Conservation (phyloP, 2,113 vertebrate species). For the Elaphurus davidianus region DNA sequence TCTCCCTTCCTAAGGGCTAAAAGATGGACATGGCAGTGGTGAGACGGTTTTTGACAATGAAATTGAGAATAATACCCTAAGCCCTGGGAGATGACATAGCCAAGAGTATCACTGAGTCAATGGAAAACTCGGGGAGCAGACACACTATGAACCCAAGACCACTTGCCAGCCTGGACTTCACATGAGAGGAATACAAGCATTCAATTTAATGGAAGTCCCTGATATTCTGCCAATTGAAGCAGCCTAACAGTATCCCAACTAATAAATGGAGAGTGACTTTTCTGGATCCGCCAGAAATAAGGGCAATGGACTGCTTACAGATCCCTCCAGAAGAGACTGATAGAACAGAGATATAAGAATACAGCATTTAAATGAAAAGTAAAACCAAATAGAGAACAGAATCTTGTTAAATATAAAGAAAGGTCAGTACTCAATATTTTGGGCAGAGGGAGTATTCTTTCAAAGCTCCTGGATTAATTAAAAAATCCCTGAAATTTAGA, state of each 20-base stretch:
- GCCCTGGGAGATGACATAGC: neutral
- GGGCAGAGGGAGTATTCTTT: neutral
- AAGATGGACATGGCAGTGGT: neutral
- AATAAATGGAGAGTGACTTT: slow-evolving; percentile 13
- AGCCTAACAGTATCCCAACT: neutral
- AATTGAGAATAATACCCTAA: neutral
- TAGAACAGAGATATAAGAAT: neutral
- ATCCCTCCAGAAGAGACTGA: neutral
- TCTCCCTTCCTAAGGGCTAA: neutral
- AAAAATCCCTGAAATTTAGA: neutral
- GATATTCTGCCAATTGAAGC: neutral
- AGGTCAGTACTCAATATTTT: neutral
- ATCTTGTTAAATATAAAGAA: neutral
- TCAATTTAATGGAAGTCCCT: neutral
- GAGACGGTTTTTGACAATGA: neutral
- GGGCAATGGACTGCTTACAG: neutral
- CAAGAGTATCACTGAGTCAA: neutral
- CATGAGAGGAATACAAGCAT: neutral
- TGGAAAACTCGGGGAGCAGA: neutral
- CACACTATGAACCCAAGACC: neutral
- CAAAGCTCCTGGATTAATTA: neutral
- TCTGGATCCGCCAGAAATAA: neutral
- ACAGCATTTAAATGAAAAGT: neutral
- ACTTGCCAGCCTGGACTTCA: neutral
- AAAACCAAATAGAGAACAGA: neutral